A percentile compares a stretch with the other conserved stretches of the same genome.
Conservation (phyloP, 2,888 invertebrate genomes). For the Cyrtodaria siliqua region DNA sequence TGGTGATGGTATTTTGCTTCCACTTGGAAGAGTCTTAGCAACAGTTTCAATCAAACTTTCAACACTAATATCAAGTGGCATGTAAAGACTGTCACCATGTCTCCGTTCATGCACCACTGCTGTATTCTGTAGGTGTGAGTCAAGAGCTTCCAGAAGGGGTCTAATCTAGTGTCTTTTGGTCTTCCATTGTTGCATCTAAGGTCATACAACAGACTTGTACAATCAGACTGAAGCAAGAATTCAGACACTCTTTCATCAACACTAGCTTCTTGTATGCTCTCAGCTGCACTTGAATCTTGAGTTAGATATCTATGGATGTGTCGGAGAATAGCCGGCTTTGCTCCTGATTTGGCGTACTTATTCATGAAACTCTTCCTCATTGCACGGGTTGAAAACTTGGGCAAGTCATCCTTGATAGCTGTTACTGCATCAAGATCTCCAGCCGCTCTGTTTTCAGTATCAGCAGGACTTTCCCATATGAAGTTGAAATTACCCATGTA, state of each 20-base stretch:
- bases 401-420: too few relatives aligned
- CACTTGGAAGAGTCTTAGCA: constrained; percentile 12
- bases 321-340: background rate
- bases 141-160: constrained; percentile 32
- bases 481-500: too few relatives aligned
- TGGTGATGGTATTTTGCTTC: constrained; percentile 23
- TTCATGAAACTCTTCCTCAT: constrained; percentile 21
- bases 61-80: constrained; percentile 38
- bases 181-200: constrained; percentile 20
- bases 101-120: constrained; percentile 38
- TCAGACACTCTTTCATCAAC: constrained; percentile 6
- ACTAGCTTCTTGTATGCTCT: too few relatives aligned
- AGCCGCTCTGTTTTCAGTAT: too few relatives aligned
- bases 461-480: too few relatives aligned
- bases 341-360: constrained; percentile 3
- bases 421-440: too few relatives aligned
- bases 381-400: constrained; percentile 11
- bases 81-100: constrained; percentile 3
- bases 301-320: constrained; percentile 17
- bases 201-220: constrained; percentile 15
- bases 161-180: constrained; percentile 23
- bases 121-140: background rate
- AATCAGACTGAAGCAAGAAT: constrained; percentile 8
- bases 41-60: constrained; percentile 27
- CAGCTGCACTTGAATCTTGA: background rate